Conservation (phyloP, 30 jellyfish, hydroid and myxozoan genomes). For the Turritopsis rubra region DNA sequence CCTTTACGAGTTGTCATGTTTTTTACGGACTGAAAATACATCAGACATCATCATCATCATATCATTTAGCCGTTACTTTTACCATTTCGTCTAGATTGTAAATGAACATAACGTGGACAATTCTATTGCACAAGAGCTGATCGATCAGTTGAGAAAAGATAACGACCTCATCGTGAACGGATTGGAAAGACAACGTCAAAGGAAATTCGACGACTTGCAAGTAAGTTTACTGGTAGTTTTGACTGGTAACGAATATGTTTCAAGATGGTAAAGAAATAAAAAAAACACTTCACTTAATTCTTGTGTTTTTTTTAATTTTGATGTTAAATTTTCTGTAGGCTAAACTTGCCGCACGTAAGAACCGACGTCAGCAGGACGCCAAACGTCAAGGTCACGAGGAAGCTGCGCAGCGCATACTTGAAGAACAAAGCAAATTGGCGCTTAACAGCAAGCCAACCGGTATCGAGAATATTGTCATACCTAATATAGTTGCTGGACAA, state of each 20-base stretch:
- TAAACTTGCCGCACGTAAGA: constrained; percentile 82
- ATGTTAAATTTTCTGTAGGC: constrained; percentile 33
- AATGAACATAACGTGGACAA: constrained; percentile 10
- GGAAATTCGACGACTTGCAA: constrained; percentile 50
- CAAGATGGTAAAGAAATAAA: no score
- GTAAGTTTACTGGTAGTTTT: constrained; percentile 21
- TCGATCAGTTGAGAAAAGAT: constrained; percentile 79
- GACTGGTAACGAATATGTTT: not conserved
- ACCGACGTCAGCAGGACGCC: constrained; percentile 67
- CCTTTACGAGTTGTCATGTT: not conserved
- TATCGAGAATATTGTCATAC: constrained; percentile 53
- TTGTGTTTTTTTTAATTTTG: not conserved
- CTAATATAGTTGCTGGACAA: constrained; percentile 51
- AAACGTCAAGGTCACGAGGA: constrained; percentile 73
- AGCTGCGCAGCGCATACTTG: constrained; percentile 67
- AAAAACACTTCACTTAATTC: not conserved
- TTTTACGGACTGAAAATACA: no score
- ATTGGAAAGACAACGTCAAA: constrained; percentile 47
- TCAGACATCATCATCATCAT: no score
- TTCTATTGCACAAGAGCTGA: constrained; percentile 34
- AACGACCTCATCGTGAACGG: constrained; percentile 41
- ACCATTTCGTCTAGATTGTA: constrained; percentile 15
- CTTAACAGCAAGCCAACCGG: constrained; percentile 13
- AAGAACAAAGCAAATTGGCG: constrained; percentile 56
- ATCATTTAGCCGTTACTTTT: no score